Evolutionary conservation across 2,113 vertebrate species (phyloP).

Genomic region (Phrynocephalus versicolor): DNA sequence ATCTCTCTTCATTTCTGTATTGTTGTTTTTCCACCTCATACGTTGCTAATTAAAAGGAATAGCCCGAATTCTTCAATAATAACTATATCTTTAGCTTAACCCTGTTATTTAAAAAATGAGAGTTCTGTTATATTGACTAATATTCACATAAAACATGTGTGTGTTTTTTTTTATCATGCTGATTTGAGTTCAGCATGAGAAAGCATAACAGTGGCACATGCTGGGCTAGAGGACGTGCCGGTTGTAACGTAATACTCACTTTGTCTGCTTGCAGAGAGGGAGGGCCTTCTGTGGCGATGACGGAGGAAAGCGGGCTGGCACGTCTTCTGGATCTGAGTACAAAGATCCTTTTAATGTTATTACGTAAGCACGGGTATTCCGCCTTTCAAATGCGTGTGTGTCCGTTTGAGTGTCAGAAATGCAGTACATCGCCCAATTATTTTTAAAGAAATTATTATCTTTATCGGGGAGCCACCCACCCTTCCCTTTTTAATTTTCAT

Average conservation of each 20-base stretch:
- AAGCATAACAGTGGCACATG: constrained; percentile 27
- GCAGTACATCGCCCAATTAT: constrained; percentile 37
- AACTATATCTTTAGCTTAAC: no score
- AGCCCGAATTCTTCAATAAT: no score
- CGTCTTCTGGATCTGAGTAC: neutral
- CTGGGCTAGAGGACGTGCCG: neutral
- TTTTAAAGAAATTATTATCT: constrained; percentile 4
- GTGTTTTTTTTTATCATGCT: constrained; percentile 29
- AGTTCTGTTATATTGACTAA: constrained; percentile 28
- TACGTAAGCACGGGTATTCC: constrained; percentile 6
- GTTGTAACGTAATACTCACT: neutral
- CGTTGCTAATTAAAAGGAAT: no score
- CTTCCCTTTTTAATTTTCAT: constrained; percentile 22
- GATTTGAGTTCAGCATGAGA: constrained; percentile 22
- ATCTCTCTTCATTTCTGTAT: no score
- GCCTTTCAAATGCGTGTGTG: neutral
- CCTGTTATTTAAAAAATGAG: neutral
- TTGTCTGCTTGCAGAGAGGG: constrained; percentile 5
- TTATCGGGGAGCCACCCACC: fast-evolving
- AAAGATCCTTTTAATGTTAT: constrained; percentile 4
- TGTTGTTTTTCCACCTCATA: no score
- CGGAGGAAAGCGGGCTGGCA: neutral
- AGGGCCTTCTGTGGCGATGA: neutral
- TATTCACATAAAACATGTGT: no score
- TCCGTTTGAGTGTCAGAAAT: constrained; percentile 33